Percentiles rank a stretch among this genome's conserved stretches.
phyloP scores from a whole-genome alignment of 2,888 invertebrate genomes.

The Achlya flavicornis region DNA sequence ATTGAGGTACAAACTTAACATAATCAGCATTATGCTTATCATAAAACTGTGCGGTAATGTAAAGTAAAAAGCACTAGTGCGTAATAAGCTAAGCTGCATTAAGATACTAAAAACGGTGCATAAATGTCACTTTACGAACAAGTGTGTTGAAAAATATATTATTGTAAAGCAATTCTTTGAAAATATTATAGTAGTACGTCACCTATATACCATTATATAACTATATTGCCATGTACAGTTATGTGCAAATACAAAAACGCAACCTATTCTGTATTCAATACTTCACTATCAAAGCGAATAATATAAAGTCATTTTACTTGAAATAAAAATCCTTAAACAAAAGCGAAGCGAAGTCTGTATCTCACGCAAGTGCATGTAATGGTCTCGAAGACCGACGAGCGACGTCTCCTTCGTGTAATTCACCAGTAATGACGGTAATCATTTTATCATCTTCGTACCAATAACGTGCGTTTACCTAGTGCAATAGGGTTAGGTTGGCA shows the following conservation, averaged over 20 bases:
- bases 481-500: slow-evolving; percentile 45
- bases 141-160: too few relatives aligned
- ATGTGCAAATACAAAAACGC: background rate
- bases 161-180: too few relatives aligned
- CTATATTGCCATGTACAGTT: background rate
- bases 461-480: slow-evolving; percentile 62
- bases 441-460: slow-evolving; percentile 78
- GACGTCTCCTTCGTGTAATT: slow-evolving; percentile 65
- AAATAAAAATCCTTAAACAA: slow-evolving; percentile 35
- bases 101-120: too few relatives aligned
- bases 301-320: slow-evolving; percentile 19
- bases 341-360: slow-evolving; percentile 45
- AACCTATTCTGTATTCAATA: background rate
- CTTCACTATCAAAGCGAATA: background rate
- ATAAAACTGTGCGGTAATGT: too few relatives aligned
- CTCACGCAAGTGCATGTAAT: slow-evolving; percentile 67
- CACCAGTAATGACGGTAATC: slow-evolving; percentile 77
- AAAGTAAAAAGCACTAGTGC: too few relatives aligned
- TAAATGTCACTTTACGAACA: too few relatives aligned
- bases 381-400: slow-evolving; percentile 45
- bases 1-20: too few relatives aligned
- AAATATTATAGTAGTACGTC: too few relatives aligned
- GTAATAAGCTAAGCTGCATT: too few relatives aligned
- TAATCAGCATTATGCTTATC: too few relatives aligned
- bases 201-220: too few relatives aligned